These are phyloP conservation scores for Urechis unicinctus DNA, from an alignment of 2,888 invertebrate species.

Conservation along the genomic window DNA sequence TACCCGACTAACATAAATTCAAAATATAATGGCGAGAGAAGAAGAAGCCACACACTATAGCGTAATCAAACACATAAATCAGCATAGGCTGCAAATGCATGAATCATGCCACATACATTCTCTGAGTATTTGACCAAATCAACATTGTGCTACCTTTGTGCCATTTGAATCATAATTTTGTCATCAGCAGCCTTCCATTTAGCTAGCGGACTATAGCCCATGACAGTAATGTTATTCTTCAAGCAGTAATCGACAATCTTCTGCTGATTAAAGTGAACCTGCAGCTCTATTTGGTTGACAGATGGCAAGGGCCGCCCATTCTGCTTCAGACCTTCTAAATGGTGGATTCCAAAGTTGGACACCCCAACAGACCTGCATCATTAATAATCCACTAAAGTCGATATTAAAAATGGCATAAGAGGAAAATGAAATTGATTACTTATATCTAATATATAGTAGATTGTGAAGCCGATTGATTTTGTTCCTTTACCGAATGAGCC, in stretches of 20 bases:
- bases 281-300: conserved; percentile 37
- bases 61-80: no score
- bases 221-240: conserved; percentile 26
- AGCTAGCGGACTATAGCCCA: conserved; percentile 31
- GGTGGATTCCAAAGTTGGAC: conserved; percentile 33
- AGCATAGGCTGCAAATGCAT: no score
- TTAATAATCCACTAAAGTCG: neutral
- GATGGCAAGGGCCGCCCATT: conserved; percentile 29
- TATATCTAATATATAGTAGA: no score
- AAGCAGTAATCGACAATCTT: conserved; percentile 29
- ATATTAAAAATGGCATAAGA: neutral
- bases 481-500: conserved; percentile 23
- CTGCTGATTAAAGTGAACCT: conserved; percentile 25
- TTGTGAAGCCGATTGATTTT: no score
- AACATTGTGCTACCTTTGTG: conserved; percentile 24
- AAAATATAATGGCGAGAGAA: no score
- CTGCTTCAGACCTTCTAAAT: conserved; percentile 27
- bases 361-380: conserved; percentile 35
- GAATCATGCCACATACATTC: no score
- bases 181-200: conserved; percentile 23
- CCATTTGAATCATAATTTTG: conserved; percentile 20
- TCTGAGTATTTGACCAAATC: no score
- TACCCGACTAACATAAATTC: no score
- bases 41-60: neutral
- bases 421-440: neutral